Evolutionary conservation across 2,113 vertebrate genomes (phyloP).

Genomic region (Amphiprion percula): DNA sequence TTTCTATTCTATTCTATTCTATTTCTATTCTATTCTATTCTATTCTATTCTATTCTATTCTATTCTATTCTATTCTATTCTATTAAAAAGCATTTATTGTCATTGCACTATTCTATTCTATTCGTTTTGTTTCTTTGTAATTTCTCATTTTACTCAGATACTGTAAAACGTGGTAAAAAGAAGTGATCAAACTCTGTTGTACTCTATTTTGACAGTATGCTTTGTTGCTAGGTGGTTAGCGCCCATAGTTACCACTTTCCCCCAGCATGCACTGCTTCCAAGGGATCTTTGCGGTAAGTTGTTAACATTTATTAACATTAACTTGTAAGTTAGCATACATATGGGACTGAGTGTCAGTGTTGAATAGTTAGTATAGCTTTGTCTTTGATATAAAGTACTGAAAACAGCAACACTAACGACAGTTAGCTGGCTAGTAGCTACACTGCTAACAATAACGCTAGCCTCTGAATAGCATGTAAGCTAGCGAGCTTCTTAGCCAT

Average conservation of each 20-base stretch:
- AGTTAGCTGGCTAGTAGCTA: not conserved
- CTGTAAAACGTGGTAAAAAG: no score
- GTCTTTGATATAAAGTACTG: fast-evolving
- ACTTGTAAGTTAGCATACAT: not conserved
- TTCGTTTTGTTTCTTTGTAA: no score
- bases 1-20: no score
- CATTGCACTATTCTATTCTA: no score
- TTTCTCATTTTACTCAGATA: no score
- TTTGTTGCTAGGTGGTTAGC: slow-evolving; percentile 69
- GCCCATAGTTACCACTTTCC: slow-evolving; percentile 72
- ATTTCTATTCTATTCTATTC: no score
- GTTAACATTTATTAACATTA: not conserved
- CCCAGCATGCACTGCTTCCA: slow-evolving; percentile 74
- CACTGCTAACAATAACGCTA: not conserved
- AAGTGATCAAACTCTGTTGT: no score
- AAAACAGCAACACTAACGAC: not conserved
- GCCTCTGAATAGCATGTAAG: not conserved
- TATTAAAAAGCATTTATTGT: no score
- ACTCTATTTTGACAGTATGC: fast-evolving
- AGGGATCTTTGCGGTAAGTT: not conserved
- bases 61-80: no score
- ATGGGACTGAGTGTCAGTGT: no score
- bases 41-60: no score
- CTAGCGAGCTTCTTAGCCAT: not conserved
- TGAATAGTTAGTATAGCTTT: not conserved